Evolutionary conservation across 2,113 vertebrate species (phyloP).

Genomic region (Capricornis sumatraensis): DNA sequence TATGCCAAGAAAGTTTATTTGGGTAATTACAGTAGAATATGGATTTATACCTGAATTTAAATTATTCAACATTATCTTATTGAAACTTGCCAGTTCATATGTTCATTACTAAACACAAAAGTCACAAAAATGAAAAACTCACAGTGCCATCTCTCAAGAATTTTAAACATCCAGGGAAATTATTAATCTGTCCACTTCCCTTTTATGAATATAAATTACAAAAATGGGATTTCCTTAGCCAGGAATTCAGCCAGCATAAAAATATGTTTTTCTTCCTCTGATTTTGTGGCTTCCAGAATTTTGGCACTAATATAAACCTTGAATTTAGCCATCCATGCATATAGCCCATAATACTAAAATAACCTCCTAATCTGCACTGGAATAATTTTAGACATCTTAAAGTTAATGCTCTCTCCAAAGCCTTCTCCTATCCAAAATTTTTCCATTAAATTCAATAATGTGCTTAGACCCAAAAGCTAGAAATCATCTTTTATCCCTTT

Average conservation of each 20-base stretch:
- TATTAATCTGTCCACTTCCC: background rate
- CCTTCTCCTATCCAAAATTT: background rate
- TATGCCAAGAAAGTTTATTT: background rate
- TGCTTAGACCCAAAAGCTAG: background rate
- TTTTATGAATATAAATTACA: background rate
- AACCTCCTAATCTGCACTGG: background rate
- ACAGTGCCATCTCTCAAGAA: background rate
- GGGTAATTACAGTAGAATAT: slow-evolving; percentile 29
- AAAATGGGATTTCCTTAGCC: background rate
- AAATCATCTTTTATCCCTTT: background rate
- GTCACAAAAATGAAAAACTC: background rate
- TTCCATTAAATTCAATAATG: background rate
- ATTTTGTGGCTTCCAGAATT: background rate
- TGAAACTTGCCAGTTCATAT: slow-evolving; percentile 3
- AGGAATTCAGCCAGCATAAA: background rate
- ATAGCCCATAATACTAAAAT: background rate
- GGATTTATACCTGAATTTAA: background rate
- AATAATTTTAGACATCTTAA: background rate
- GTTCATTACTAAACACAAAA: background rate
- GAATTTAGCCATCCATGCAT: background rate
- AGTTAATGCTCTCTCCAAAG: background rate
- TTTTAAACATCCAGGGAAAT: background rate
- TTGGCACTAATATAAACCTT: background rate
- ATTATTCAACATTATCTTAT: slow-evolving; percentile 28
- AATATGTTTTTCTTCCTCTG: background rate